Percentiles rank a stretch among this genome's conserved stretches.
These are phyloP conservation scores for Drosophila virilis DNA, from an alignment of 1,140 invertebrate species.

Conservation along the genomic window DNA sequence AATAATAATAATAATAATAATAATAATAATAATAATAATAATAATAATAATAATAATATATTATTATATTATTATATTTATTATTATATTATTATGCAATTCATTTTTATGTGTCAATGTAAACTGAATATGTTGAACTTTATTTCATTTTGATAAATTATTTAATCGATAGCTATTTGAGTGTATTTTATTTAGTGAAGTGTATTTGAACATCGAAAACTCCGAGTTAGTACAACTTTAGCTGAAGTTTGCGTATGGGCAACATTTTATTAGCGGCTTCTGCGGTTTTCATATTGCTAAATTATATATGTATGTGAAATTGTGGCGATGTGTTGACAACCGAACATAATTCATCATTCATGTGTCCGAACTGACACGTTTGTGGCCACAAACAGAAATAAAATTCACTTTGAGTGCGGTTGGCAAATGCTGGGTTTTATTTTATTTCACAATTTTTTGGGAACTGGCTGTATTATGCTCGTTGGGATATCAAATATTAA, in stretches of 20 bases:
- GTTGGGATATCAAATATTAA: slow-evolving; percentile 64
- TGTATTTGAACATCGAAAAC: too few relatives aligned
- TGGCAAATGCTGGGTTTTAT: slow-evolving; percentile 63
- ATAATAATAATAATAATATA: too few relatives aligned
- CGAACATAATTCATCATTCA: slow-evolving; percentile 79
- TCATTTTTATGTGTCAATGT: too few relatives aligned
- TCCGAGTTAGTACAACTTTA: neutral
- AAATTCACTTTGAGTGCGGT: slow-evolving; percentile 79
- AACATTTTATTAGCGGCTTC: slow-evolving; percentile 29
- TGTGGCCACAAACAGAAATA: slow-evolving; percentile 76
- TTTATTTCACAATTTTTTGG: slow-evolving; percentile 21
- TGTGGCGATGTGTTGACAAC: slow-evolving; percentile 30
- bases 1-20: too few relatives aligned
- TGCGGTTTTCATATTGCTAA: slow-evolving; percentile 24
- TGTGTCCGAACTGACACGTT: slow-evolving; percentile 79
- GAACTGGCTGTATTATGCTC: slow-evolving; percentile 27
- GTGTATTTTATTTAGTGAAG: too few relatives aligned
- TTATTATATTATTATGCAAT: too few relatives aligned
- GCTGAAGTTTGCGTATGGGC: slow-evolving; percentile 1
- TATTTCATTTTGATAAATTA: too few relatives aligned
- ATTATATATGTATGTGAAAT: slow-evolving; percentile 26
- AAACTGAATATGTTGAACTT: too few relatives aligned
- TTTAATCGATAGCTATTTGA: too few relatives aligned
- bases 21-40: too few relatives aligned
- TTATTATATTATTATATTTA: too few relatives aligned